Evolutionary conservation across 2,797 vertebrate genomes (phyloP), one percentile per base, ranked within the genome.

Genomic region (Pteropus rufus): DNA sequence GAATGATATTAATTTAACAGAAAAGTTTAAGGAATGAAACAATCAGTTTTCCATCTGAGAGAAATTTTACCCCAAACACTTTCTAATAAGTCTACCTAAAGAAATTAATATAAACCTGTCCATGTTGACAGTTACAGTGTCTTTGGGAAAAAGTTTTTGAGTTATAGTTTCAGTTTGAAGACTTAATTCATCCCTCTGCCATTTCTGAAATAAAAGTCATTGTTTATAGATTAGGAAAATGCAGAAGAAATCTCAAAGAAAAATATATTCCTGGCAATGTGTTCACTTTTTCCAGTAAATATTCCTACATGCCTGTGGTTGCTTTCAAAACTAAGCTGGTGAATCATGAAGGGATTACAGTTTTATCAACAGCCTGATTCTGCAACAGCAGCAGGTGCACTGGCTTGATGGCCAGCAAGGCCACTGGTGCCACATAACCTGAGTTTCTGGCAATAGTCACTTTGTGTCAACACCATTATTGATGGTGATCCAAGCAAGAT

Each of bases 401-500:
- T 29, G 89, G 46, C 60, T 81, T 36, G 79, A 34, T 70, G 97
- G 91, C 52, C 76, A 93, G 44, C 67, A 88, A 91, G 88, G 10
- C 4, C 15, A 8, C 0, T 0, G 69, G 26, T 60, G 34, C 80
- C 36, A 75, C 3, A 86, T 77, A 93, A 85, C 31, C 65, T 26
- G 56, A 96, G 5, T 64, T 96, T 52, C 87, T 94, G 83, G 19
- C 85, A 58, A 77, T 62, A 91, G 85, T 49, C 39, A 76, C 64
- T 89, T 85, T 29, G n/a, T 97, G 88, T 98, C 97, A 96, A 91
- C 75, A 73, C 14, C 69, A 26, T 82, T 77, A 58, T 79, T 96
- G 89, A 91, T 89, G 76, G 92, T 91, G 79, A 54, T 36, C 65
- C 91, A 94, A 91, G 93, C n/a, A 92, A 93, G 41, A 86, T 5